Conservation (phyloP, 2,113 vertebrate genomes). For the Odontesthes bonariensis region DNA sequence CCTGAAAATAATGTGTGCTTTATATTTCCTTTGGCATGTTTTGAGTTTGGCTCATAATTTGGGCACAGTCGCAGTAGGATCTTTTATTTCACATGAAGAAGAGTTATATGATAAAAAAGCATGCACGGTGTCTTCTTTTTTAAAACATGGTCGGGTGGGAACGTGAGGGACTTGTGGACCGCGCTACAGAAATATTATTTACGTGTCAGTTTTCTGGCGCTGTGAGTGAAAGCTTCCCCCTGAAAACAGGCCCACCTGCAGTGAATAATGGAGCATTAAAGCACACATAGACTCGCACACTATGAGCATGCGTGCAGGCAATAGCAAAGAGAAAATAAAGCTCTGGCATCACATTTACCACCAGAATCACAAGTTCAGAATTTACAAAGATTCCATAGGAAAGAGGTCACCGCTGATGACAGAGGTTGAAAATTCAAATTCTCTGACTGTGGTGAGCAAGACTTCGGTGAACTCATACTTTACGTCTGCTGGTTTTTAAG, state of each 20-base stretch:
- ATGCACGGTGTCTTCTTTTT: slow-evolving; percentile 12
- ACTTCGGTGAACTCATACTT: neutral
- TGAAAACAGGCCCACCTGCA: slow-evolving; percentile 85
- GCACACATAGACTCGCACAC: slow-evolving; percentile 19
- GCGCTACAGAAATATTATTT: slow-evolving; percentile 55
- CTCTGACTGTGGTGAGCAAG: neutral
- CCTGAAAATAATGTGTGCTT: slow-evolving; percentile 65
- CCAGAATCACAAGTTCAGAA: slow-evolving; percentile 10
- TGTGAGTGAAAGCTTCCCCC: slow-evolving; percentile 57
- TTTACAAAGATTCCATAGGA: slow-evolving; percentile 11
- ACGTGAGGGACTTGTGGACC: slow-evolving; percentile 14
- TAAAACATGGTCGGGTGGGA: slow-evolving; percentile 17
- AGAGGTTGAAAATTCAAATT: slow-evolving; percentile 1
- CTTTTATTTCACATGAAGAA: slow-evolving; percentile 55
- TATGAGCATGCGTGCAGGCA: neutral
- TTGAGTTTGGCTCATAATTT: slow-evolving; percentile 50
- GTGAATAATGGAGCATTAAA: slow-evolving; percentile 76
- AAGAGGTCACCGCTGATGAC: slow-evolving; percentile 6
- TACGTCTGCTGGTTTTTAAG: neutral
- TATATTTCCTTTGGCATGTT: slow-evolving; percentile 65
- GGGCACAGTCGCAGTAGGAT: slow-evolving; percentile 52
- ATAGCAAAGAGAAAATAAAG: neutral
- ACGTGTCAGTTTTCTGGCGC: slow-evolving; percentile 67
- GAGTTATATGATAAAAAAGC: slow-evolving; percentile 52
- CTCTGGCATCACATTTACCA: slow-evolving; percentile 5